phyloP scores from a whole-genome alignment of 2,113 vertebrate species.

The Oenanthe melanoleuca region DNA sequence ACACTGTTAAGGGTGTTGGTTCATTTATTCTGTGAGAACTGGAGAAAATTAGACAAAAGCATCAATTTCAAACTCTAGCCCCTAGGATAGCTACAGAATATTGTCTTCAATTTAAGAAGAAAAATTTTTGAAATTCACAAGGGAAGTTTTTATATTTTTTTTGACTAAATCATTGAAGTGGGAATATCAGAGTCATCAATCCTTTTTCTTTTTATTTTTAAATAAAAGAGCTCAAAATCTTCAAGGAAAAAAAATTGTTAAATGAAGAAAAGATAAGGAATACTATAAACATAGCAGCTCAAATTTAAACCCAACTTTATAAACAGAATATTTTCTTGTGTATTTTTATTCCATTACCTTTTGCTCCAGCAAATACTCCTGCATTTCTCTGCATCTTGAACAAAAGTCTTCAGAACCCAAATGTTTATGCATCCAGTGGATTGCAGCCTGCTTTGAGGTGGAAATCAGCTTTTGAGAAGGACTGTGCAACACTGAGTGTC shows the following conservation, averaged over 20 bases:
- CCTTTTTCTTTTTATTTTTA: not conserved
- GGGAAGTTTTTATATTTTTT: not conserved
- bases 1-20: not conserved
- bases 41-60: not conserved
- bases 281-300: not conserved
- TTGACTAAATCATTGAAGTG: not conserved
- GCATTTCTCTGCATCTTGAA: not conserved
- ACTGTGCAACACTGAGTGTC: rapidly evolving
- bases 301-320: not conserved
- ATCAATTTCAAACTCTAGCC: constrained; percentile 34
- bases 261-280: not conserved
- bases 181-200: not conserved
- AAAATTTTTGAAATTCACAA: not conserved
- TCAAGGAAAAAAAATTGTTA: not conserved
- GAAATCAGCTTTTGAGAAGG: constrained; percentile 5
- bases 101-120: constrained; percentile 23
- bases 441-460: constrained; percentile 17
- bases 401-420: not conserved
- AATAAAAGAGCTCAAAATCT: not conserved
- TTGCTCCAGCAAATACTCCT: not conserved
- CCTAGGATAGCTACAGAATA: constrained; percentile 5
- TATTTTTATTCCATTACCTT: not conserved
- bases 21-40: not conserved
- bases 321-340: not conserved
- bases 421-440: not conserved